These are phyloP conservation scores for Hyperoplus immaculatus DNA, from an alignment of 2,797 vertebrate genomes.

Conservation along the genomic window DNA sequence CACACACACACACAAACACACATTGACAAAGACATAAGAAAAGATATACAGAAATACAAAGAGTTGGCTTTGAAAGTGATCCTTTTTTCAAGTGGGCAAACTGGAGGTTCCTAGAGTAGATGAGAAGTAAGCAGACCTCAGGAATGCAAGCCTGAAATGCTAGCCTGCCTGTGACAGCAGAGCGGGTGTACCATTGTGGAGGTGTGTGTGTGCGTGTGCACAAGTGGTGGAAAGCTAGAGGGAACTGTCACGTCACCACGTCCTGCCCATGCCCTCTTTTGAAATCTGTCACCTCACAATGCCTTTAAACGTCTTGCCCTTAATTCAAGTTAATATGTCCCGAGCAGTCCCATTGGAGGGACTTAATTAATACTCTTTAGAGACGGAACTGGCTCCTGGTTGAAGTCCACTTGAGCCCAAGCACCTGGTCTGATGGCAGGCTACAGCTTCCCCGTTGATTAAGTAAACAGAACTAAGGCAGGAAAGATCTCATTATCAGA, in stretches of 20 bases:
- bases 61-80: slow-evolving; percentile 14
- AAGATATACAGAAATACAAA: slow-evolving; percentile 1
- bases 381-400: slow-evolving; percentile 45
- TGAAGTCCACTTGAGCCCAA: slow-evolving; percentile 60
- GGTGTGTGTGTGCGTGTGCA: slow-evolving; percentile 33
- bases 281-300: slow-evolving; percentile 72
- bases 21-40: slow-evolving; percentile 27
- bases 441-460: slow-evolving; percentile 32
- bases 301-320: slow-evolving; percentile 68
- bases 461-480: slow-evolving; percentile 51
- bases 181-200: slow-evolving; percentile 31
- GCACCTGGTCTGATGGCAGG: slow-evolving; percentile 58
- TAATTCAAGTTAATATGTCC: slow-evolving; percentile 56
- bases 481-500: slow-evolving; percentile 70
- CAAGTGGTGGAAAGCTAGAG: slow-evolving; percentile 4
- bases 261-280: slow-evolving; percentile 68
- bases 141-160: slow-evolving; percentile 75
- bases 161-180: slow-evolving; percentile 67
- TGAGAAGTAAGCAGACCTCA: slow-evolving; percentile 53
- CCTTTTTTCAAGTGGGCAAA: slow-evolving; percentile 26
- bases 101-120: slow-evolving; percentile 50
- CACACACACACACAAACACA: too few species aligned
- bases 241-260: slow-evolving; percentile 63
- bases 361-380: slow-evolving; percentile 53
- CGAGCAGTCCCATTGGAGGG: neutral